These are phyloP conservation scores for Microctenopoma steveboyesi DNA, from an alignment of 2,797 vertebrate genomes.

Conservation along the genomic window DNA sequence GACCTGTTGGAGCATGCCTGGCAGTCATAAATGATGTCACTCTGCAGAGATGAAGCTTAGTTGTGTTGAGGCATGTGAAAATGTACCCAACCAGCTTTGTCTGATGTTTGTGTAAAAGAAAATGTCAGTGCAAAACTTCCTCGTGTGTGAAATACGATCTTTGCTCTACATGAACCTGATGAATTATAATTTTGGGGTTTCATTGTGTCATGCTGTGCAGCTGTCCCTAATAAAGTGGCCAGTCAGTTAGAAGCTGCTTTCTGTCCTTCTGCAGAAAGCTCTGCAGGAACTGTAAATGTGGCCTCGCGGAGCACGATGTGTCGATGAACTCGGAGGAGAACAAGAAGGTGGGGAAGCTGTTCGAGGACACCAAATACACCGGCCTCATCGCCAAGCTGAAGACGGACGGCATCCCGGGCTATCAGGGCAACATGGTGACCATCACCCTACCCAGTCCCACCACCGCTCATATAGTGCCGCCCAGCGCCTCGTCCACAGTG, in stretches of 20 bases:
- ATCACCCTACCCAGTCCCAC: slow-evolving; percentile 86
- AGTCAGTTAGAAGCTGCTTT: background rate
- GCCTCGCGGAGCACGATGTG: slow-evolving; percentile 93
- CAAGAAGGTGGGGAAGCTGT: slow-evolving; percentile 94
- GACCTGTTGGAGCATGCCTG: slow-evolving; percentile 49
- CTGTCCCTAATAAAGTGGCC: too few species aligned
- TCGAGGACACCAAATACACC: slow-evolving; percentile 97
- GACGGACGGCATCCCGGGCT: slow-evolving; percentile 89
- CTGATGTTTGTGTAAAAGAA: background rate
- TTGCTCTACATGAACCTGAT: too few species aligned
- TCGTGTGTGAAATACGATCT: background rate
- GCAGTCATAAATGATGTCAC: slow-evolving; percentile 33
- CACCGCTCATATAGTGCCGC: slow-evolving; percentile 48
- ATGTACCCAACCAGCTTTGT: background rate
- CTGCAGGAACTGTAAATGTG: slow-evolving; percentile 97
- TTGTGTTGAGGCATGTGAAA: slow-evolving; percentile 47
- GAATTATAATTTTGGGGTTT: too few species aligned
- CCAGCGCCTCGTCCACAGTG: slow-evolving; percentile 25
- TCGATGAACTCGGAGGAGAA: slow-evolving; percentile 90
- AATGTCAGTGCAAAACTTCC: background rate
- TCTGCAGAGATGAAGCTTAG: slow-evolving; percentile 33
- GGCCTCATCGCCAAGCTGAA: slow-evolving; percentile 96
- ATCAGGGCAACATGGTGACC: slow-evolving; percentile 90
- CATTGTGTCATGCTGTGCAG: too few species aligned
- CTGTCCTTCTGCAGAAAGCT: slow-evolving; percentile 87